Evolutionary conservation across 2,113 vertebrate genomes (phyloP), one percentile per base, ranked within the genome.

Genomic region (Microtus richardsoni): DNA sequence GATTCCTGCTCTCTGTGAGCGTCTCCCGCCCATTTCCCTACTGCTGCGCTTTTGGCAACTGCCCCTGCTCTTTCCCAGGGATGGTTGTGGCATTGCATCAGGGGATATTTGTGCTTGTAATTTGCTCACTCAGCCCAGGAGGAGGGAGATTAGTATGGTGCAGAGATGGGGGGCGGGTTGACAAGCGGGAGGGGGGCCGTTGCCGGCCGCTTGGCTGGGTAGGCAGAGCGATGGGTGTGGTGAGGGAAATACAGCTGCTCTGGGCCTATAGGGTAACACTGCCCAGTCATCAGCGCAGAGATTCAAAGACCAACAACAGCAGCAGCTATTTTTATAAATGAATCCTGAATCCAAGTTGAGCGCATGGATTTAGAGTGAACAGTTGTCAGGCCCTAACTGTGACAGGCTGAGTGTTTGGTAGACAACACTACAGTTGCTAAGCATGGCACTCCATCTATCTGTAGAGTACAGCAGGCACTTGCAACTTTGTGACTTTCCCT

Each of bases 171-270:
- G 11, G 47, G 39, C 8, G 47, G 44, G 11, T 47, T 54, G 66
- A 36, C 80, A 84, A 22, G 10, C 21, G 12, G 47, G 66, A n/a
- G 68, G 68, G 11, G 75, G 68, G 71, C 84, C 49, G 54, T 26
- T 49, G 74, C 80, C 2, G 8, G 41, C 92, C 16, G 85, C 64
- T n/a, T 80, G 74, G 78, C 89, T 24, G 89, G 79, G 93, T 88
- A 52, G 93, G 70, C 94, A 33, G 93, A 41, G 97, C 89, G 77
- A 88, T 97, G 98, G 98, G 98, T 97, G 98, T 98, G 98, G 98
- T 74, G 93, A 54, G 94, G 91, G 95, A 96, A 94, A 93, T 98
- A 97, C 98, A 95, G 98, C 97, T 41, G 97, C 89, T 73, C 87
- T 52, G 10, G 98, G 98, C 98, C 98, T 96, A 0, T 52, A 80